Conservation (phyloP, 2,797 vertebrate species). For the Podarcis siculus region DNA sequence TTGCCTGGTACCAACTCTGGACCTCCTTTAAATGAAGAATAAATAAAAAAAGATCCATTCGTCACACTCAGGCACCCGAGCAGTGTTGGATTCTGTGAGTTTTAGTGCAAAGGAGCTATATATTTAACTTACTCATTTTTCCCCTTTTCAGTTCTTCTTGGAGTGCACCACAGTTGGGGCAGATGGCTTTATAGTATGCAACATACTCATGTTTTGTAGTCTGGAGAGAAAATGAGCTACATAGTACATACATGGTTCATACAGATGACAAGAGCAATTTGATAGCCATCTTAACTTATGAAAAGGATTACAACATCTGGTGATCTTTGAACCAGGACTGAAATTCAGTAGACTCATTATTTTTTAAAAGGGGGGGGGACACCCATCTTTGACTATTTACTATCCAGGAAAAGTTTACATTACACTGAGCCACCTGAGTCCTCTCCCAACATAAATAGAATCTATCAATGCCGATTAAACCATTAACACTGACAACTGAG, state of each 20-base stretch:
- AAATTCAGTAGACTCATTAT: background rate
- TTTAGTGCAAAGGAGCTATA: too few species aligned
- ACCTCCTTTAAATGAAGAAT: background rate
- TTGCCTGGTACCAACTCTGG: background rate
- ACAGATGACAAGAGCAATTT: background rate
- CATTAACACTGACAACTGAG: slow-evolving; percentile 75
- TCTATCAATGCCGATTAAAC: slow-evolving; percentile 74
- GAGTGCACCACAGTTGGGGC: background rate
- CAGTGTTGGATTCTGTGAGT: background rate
- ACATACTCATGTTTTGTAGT: background rate
- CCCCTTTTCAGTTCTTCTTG: background rate
- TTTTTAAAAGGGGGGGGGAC: slow-evolving; percentile 59
- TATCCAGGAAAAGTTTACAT: slow-evolving; percentile 65
- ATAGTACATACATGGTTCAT: background rate
- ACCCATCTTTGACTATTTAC: slow-evolving; percentile 67
- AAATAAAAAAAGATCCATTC: background rate
- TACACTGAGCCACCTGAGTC: slow-evolving; percentile 71
- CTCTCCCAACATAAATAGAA: slow-evolving; percentile 72
- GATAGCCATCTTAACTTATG: background rate
- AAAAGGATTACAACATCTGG: background rate
- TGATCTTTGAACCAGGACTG: background rate
- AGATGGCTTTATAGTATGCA: background rate
- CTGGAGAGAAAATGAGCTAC: background rate
- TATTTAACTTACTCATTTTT: background rate
- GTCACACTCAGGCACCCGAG: background rate